phyloP scores from a whole-genome alignment of 2,888 invertebrate genomes.

The Unio pictorum region DNA sequence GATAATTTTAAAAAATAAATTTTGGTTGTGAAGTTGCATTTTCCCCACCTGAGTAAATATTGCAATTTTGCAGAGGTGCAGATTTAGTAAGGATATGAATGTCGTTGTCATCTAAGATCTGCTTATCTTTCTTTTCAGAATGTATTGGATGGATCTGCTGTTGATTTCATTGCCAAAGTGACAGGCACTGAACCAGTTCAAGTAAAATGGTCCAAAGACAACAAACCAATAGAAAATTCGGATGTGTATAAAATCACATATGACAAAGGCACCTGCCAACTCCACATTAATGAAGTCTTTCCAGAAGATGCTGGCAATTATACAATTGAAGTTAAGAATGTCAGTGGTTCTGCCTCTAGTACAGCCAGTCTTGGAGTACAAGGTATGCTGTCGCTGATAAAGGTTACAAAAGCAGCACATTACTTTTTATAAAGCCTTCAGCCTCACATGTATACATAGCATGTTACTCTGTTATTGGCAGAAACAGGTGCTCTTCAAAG shows the following conservation, averaged over 20 bases:
- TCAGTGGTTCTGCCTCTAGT: slow-evolving; percentile 58
- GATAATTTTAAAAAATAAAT: not conserved
- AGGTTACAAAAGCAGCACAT: not conserved
- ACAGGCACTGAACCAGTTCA: slow-evolving; percentile 66
- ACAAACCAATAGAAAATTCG: slow-evolving; percentile 83
- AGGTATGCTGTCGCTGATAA: slow-evolving; percentile 45
- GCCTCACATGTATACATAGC: too few species aligned
- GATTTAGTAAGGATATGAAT: not conserved
- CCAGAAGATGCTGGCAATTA: slow-evolving; percentile 85
- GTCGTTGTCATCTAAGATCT: slow-evolving; percentile 2
- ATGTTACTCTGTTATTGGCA: too few species aligned
- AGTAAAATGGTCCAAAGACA: slow-evolving; percentile 71
- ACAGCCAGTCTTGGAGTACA: slow-evolving; percentile 62
- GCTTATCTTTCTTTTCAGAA: slow-evolving; percentile 35
- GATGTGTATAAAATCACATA: slow-evolving; percentile 82
- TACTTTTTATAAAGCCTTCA: too few species aligned
- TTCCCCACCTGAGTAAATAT: not conserved
- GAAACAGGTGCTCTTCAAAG: too few species aligned
- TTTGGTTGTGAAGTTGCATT: not conserved
- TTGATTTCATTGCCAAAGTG: slow-evolving; percentile 64
- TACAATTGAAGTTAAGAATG: slow-evolving; percentile 78
- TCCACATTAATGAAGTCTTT: slow-evolving; percentile 84
- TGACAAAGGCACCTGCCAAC: slow-evolving; percentile 71
- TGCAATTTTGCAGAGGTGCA: not conserved
- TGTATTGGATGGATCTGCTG: slow-evolving; percentile 60